Evolutionary conservation across 2,797 vertebrate species (phyloP), one percentile per base, ranked within the genome.

Genomic region (Anniella stebbinsi): DNA sequence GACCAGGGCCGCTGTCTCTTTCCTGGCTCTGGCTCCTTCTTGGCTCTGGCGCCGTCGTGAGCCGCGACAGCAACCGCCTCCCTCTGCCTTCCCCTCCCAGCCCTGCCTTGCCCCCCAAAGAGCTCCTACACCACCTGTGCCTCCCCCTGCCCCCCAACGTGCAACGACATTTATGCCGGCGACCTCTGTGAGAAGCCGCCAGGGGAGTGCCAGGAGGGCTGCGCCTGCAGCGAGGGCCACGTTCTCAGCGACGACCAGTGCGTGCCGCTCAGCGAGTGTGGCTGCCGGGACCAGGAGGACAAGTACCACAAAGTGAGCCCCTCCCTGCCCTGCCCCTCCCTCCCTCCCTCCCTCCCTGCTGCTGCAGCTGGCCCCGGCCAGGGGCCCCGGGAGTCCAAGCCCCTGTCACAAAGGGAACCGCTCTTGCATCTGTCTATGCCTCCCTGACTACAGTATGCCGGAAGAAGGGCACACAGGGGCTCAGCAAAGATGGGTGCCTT

Each of bases 131-230:
- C 95, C 0, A 89, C 93, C 70, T 98, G 98, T 82, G 93, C 97
- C 18, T 96, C 97, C 28, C 30, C 94, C 89, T 98, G 98, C 84
- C 97, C 96, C 48, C 96, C 98, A 86, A 98, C 98, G 10, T 98
- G 98, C 92, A 92, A 86, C 57, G 48, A 97, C 85, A 96, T 98
- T 88, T 96, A 97, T 67, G 97, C 97, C 9, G 95, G 93, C n/a
- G 95, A 97, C 76, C 86, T 86, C 72, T 98, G 98, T 93, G 95
- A 93, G 36, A 94, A 96, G n/a, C 95, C 93, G 33, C 94, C 93
- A 28, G 84, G 92, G 6, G 67, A 87, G 0, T 98, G 98, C 90
- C 86, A 91, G 69, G 93, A 96, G 57, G 98, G 98, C 87, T 98
- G 98, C 88, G 96, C 95, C 36, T 98, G 98, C 94, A 84, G 97